These are phyloP conservation scores for Fringilla coelebs DNA, from an alignment of 2,797 vertebrate genomes.

Conservation along the genomic window DNA sequence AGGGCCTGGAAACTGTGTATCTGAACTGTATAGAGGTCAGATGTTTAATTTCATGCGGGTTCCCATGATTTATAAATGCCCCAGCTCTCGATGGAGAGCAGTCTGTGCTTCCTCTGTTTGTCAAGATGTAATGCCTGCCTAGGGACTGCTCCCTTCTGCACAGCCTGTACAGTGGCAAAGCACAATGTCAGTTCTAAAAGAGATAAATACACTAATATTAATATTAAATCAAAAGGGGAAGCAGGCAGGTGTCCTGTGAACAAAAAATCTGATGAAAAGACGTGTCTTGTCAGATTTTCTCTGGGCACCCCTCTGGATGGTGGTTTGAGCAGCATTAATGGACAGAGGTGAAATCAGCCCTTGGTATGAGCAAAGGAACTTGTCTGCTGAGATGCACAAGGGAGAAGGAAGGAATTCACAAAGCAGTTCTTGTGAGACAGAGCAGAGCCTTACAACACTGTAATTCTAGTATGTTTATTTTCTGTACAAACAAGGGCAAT, in stretches of 20 bases:
- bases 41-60: constrained; percentile 13
- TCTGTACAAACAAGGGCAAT: background rate
- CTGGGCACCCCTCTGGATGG: background rate
- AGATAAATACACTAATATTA: background rate
- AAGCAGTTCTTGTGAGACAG: background rate
- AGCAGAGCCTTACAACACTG: background rate
- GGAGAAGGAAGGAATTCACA: background rate
- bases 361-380: background rate
- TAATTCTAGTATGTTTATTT: background rate
- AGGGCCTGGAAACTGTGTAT: constrained; percentile 40
- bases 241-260: background rate
- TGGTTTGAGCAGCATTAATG: background rate
- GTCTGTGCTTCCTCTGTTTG: background rate
- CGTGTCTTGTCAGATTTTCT: rapidly evolving
- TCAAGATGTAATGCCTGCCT: background rate
- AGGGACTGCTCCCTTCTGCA: background rate
- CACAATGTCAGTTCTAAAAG: background rate
- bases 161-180: rapidly evolving
- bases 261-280: background rate
- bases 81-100: background rate
- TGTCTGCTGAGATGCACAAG: background rate
- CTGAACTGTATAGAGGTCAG: constrained; percentile 32
- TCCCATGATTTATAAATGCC: constrained; percentile 39
- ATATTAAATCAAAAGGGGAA: background rate
- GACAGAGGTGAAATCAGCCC: background rate